These are phyloP conservation scores for Apomyelois bistriatella DNA, from an alignment of 2,888 invertebrate species.

Conservation along the genomic window DNA sequence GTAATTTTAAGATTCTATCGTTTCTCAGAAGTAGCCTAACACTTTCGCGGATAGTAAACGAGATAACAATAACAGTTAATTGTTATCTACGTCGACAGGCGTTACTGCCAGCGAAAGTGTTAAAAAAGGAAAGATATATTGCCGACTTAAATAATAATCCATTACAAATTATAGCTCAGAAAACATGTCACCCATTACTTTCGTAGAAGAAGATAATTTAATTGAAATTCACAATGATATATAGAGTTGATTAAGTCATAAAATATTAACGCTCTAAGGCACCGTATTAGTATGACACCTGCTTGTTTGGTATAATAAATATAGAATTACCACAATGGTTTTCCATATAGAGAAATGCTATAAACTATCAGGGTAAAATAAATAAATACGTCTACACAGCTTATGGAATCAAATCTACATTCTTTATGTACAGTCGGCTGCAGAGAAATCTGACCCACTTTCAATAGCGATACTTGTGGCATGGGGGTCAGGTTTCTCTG, in stretches of 20 bases:
- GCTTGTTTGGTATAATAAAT: not conserved
- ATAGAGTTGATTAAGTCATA: slow-evolving; percentile 4
- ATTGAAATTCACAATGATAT: not conserved
- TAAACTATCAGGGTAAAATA: not conserved
- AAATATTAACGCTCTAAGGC: not conserved
- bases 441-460: too few species aligned
- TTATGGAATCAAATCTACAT: too few species aligned
- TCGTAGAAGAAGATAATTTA: not conserved
- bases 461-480: too few species aligned
- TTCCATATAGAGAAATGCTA: not conserved
- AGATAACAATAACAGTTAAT: too few species aligned
- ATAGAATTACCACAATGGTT: not conserved
- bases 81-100: too few species aligned
- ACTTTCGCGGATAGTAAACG: too few species aligned
- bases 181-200: not conserved
- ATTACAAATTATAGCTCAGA: not conserved
- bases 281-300: not conserved
- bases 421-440: too few species aligned
- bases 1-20: too few species aligned
- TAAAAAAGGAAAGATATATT: too few species aligned
- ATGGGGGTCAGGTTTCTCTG: too few species aligned
- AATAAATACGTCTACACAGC: not conserved
- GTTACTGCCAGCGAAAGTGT: too few species aligned
- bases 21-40: too few species aligned
- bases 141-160: not conserved